Percentiles rank a stretch among this genome's conserved stretches.
Conservation (phyloP, 2,797 vertebrate genomes). For the Microctenopoma stevenorrisi region DNA sequence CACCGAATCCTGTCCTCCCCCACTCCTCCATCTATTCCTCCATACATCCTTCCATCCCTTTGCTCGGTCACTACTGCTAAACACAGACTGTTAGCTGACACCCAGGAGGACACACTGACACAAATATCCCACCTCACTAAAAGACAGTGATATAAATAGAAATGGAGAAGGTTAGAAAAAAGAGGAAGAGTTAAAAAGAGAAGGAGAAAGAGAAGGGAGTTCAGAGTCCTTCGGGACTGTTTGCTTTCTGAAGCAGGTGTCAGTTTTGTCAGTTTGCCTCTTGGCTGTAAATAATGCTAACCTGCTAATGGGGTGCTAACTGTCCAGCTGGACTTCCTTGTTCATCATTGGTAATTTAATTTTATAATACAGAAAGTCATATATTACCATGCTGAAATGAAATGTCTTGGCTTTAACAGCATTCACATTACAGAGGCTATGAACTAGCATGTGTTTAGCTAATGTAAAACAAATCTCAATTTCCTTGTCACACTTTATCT, state of each 20-base stretch:
- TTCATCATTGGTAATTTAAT: too few species aligned
- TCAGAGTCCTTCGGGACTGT: conserved; percentile 19
- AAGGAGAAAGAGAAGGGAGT: conserved; percentile 5
- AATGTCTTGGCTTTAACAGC: too few species aligned
- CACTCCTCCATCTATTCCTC: conserved; percentile 18
- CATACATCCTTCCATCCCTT: conserved; percentile 49
- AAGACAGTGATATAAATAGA: conserved; percentile 30
- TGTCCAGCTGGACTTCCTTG: too few species aligned
- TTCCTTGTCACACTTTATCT: too few species aligned
- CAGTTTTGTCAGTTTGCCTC: conserved; percentile 63
- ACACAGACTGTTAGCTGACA: conserved; percentile 60
- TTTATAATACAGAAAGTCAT: too few species aligned
- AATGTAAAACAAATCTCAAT: too few species aligned
- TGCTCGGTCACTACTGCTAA: conserved; percentile 33
- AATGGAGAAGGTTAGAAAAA: conserved; percentile 5
- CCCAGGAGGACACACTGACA: conserved; percentile 9
- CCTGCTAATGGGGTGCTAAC: neutral
- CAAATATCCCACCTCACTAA: conserved; percentile 15
- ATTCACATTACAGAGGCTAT: too few species aligned
- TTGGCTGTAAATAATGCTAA: conserved; percentile 23
- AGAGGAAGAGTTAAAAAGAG: conserved; percentile 7
- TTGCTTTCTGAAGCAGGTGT: conserved; percentile 62
- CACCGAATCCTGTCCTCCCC: conserved; percentile 53
- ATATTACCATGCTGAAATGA: too few species aligned
- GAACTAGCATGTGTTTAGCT: too few species aligned